These are phyloP conservation scores for Dolomedes plantarius DNA, from an alignment of 2,888 invertebrate genomes.

Conservation along the genomic window DNA sequence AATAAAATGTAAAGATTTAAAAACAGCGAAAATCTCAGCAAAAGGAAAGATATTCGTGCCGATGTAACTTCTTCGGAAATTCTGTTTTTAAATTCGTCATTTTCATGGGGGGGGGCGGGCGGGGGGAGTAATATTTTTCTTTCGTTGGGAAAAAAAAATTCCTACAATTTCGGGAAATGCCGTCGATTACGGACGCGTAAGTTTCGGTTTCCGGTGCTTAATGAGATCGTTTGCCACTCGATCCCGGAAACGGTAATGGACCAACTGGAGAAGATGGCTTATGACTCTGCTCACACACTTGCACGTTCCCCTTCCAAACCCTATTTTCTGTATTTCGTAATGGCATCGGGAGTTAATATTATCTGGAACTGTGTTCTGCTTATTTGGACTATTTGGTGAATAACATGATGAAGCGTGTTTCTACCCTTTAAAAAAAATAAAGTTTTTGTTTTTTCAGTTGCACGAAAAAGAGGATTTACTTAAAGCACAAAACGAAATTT, in stretches of 20 bases:
- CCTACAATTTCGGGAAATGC: constrained; percentile 33
- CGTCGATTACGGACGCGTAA: constrained; percentile 50
- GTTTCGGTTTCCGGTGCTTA: constrained; percentile 71
- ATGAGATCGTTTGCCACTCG: constrained; percentile 68
- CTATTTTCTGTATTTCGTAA: neutral
- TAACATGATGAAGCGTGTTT: neutral
- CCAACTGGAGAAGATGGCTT: constrained; percentile 59
- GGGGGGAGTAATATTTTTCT: neutral
- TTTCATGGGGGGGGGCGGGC: constrained; percentile 22
- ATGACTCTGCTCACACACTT: constrained; percentile 29
- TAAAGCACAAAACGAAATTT: no score
- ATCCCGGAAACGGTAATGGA: constrained; percentile 68
- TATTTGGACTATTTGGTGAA: neutral
- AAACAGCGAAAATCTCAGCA: no score
- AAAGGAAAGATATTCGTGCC: no score
- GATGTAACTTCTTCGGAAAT: neutral
- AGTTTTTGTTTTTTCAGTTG: no score
- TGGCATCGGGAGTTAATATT: neutral
- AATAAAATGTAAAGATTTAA: no score
- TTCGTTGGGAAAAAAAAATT: constrained; percentile 14
- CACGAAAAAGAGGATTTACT: no score
- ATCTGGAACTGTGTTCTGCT: neutral
- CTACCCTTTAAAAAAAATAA: no score
- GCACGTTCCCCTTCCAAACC: constrained; percentile 31
- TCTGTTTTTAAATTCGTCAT: constrained; percentile 39